phyloP scores from a whole-genome alignment of 2,888 invertebrate species.

The Drosophila fulvimacula region DNA sequence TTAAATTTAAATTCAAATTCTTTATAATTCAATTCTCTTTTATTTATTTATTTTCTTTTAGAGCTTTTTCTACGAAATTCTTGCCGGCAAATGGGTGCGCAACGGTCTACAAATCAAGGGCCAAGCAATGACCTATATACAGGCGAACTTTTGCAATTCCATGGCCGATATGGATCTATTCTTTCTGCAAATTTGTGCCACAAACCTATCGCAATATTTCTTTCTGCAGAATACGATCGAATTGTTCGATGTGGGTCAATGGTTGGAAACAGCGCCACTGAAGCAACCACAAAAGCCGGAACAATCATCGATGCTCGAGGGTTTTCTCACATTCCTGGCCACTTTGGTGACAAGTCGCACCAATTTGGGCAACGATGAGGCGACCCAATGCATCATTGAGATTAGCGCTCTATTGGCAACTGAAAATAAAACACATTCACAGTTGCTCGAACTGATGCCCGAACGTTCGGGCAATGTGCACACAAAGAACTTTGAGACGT shows the following conservation, averaged over 20 bases:
- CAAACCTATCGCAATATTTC: conserved; percentile 93
- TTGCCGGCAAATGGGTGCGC: conserved; percentile 97
- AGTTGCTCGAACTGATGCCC: conserved; percentile 97
- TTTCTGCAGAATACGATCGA: conserved; percentile 95
- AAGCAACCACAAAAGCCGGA: conserved; percentile 90
- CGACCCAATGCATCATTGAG: conserved; percentile 92
- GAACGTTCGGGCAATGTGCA: conserved; percentile 97
- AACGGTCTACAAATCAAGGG: conserved; percentile 99
- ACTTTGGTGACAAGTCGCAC: conserved; percentile 95
- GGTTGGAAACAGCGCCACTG: conserved; percentile 91
- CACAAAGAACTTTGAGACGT: conserved; percentile 94
- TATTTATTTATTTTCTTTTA: conserved; percentile 84
- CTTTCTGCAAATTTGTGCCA: conserved; percentile 96
- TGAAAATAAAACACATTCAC: conserved; percentile 97
- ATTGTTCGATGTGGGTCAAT: conserved; percentile 95
- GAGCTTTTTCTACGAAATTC: conserved; percentile 97
- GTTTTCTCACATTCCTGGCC: conserved; percentile 95
- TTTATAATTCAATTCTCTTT: not conserved
- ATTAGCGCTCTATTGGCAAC: conserved; percentile 97
- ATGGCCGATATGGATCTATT: conserved; percentile 99
- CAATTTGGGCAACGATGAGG: conserved; percentile 89
- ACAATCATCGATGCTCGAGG: conserved; percentile 96
- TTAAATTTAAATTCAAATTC: not conserved
- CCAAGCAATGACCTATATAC: conserved; percentile 99
- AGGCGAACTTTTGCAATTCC: conserved; percentile 99